Percentiles rank a stretch among this genome's conserved stretches.
phyloP scores from a whole-genome alignment of 92 coral and sea anemone genomes.

The Porites rus region DNA sequence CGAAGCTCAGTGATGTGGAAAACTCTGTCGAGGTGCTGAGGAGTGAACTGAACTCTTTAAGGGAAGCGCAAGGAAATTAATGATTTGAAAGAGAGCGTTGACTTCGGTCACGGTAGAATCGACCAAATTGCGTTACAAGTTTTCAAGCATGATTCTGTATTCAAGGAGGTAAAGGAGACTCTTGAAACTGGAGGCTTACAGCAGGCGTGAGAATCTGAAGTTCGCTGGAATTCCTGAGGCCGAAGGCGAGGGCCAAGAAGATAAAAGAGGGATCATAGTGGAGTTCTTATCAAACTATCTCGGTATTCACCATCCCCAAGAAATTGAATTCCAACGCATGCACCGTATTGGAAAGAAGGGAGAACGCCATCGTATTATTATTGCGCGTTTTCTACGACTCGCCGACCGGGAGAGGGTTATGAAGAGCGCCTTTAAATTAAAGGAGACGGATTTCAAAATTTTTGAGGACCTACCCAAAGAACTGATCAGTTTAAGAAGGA shows the following conservation, averaged over 20 bases:
- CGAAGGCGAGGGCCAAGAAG: not conserved
- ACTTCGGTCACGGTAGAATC: too few species aligned
- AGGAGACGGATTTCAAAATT: not conserved
- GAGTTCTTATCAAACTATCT: constrained; percentile 5
- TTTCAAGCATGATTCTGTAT: too few species aligned
- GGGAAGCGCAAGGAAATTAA: too few species aligned
- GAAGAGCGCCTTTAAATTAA: constrained; percentile 5
- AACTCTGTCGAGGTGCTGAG: too few species aligned
- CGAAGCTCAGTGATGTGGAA: too few species aligned
- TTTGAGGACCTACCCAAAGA: constrained; percentile 34
- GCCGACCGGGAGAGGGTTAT: constrained; percentile 4
- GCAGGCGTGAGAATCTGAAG: not conserved
- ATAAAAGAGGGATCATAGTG: not conserved
- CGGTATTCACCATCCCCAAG: constrained; percentile 3
- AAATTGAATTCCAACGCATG: constrained; percentile 14
- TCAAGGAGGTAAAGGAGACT: too few species aligned
- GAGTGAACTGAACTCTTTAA: too few species aligned
- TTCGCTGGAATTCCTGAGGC: constrained; percentile 3
- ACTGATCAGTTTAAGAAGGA: constrained; percentile 21
- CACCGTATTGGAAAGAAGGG: constrained; percentile 18
- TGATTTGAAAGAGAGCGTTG: too few species aligned
- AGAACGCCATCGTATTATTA: constrained; percentile 23
- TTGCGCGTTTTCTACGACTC: constrained; percentile 18
- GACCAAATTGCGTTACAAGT: too few species aligned
- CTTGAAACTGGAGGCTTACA: too few species aligned